These are phyloP conservation scores for Glaucomys volans DNA, from an alignment of 2,113 vertebrate genomes.

Conservation along the genomic window DNA sequence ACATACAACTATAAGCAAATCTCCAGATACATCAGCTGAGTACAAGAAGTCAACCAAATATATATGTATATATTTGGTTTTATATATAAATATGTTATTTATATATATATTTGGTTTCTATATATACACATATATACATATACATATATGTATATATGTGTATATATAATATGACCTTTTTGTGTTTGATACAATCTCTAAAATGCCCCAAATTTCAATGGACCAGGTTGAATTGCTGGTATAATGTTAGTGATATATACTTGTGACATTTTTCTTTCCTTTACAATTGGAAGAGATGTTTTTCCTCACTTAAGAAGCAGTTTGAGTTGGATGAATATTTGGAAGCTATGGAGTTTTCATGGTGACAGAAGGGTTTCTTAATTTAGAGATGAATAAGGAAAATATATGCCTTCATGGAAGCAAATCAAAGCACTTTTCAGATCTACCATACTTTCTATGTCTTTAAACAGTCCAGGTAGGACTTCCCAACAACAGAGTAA, in stretches of 20 bases:
- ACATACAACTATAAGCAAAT: background rate
- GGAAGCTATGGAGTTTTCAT: conserved; percentile 7
- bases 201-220: background rate
- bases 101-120: no score
- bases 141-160: no score
- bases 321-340: background rate
- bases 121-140: no score
- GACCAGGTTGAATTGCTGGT: background rate
- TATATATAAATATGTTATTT: no score
- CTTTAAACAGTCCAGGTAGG: background rate
- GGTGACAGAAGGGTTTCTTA: background rate
- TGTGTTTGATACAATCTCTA: background rate
- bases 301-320: background rate
- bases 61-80: no score
- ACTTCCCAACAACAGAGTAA: background rate
- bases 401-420: background rate
- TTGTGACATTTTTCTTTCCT: background rate
- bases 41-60: background rate
- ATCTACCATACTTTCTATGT: background rate
- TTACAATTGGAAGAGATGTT: background rate
- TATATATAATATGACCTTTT: background rate
- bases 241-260: background rate
- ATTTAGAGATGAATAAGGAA: background rate
- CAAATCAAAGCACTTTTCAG: background rate
- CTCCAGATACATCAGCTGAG: no score